Percentiles rank a stretch among this genome's conserved stretches.
phyloP scores from a whole-genome alignment of 2,888 invertebrate genomes.

The Liodrosophila aerea region DNA sequence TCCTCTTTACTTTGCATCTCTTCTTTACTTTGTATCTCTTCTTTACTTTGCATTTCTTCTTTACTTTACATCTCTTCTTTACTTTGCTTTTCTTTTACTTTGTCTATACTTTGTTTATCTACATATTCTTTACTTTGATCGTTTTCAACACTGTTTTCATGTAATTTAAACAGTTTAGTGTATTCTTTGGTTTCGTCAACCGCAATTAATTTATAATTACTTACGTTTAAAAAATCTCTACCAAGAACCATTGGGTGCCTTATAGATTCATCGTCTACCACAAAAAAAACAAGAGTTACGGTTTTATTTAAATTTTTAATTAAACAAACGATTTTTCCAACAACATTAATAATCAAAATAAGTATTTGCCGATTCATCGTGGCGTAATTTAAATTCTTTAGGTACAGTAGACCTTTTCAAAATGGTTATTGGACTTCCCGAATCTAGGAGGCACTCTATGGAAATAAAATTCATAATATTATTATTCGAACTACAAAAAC shows the following conservation, averaged over 20 bases:
- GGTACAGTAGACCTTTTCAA: neutral
- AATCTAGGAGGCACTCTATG: constrained; percentile 1
- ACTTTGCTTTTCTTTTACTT: neutral
- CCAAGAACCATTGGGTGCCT: neutral
- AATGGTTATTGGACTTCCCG: neutral
- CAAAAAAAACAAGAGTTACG: neutral
- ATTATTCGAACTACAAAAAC: neutral
- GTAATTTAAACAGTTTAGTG: too few species aligned
- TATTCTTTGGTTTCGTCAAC: too few species aligned
- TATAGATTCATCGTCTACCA: neutral
- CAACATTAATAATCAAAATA: too few species aligned
- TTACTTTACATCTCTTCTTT: too few species aligned
- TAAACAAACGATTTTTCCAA: too few species aligned
- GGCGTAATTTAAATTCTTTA: neutral
- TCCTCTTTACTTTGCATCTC: too few species aligned
- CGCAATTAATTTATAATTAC: neutral
- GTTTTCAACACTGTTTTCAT: too few species aligned
- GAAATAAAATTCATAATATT: neutral
- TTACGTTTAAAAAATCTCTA: neutral
- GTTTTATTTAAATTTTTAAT: too few species aligned
- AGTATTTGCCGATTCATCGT: too few species aligned
- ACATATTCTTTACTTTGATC: neutral
- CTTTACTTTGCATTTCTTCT: too few species aligned
- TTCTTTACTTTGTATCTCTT: too few species aligned
- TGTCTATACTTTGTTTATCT: neutral